Evolutionary conservation across 2,888 invertebrate genomes (phyloP).

Genomic region (Spilosoma lubricipeda): DNA sequence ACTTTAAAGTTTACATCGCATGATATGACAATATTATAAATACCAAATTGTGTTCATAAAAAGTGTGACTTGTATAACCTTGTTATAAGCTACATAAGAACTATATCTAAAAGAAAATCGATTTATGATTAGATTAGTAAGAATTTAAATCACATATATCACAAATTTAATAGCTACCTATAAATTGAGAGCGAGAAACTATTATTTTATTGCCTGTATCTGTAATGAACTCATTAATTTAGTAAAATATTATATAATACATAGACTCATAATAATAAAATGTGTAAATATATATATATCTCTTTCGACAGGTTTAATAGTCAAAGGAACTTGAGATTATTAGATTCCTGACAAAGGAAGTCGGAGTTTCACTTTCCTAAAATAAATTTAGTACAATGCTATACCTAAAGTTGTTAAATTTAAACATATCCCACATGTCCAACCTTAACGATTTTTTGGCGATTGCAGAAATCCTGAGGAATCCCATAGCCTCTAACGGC

Average conservation of each 20-base stretch:
- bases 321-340: not conserved
- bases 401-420: no score
- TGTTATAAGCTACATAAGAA: not conserved
- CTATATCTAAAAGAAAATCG: not conserved
- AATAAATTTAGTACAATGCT: not conserved
- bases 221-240: no score
- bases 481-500: no score
- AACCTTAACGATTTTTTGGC: no score
- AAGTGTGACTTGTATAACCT: not conserved
- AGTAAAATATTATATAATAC: no score
- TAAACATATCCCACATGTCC: not conserved
- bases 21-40: not conserved
- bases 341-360: not conserved
- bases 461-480: no score
- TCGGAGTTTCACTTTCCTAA: not conserved
- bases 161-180: no score
- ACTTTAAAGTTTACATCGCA: not conserved
- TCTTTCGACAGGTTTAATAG: constrained; percentile 14
- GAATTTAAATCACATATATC: no score
- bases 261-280: no score
- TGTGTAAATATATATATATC: constrained; percentile 16
- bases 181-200: no score
- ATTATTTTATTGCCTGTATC: no score
- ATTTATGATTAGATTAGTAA: not conserved
- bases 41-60: not conserved